Evolutionary conservation across 1,140 invertebrate genomes (phyloP), one percentile per base, ranked within the genome.

Genomic region (Lanistes nyassanus): DNA sequence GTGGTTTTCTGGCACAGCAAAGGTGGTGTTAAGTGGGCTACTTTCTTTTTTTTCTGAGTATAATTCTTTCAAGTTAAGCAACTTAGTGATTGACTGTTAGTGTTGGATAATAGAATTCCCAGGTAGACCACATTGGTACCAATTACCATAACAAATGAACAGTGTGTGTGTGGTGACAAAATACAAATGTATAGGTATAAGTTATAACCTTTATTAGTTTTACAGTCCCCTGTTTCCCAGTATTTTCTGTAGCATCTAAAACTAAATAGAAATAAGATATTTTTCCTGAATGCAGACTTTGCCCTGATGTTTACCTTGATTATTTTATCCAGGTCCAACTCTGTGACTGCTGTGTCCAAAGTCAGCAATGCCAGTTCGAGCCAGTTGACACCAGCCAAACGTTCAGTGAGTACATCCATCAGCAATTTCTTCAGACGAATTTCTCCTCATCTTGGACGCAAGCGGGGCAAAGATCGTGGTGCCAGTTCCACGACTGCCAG

Each of bases 381-480:
- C 29, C 76, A 75, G 36, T 74, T 84, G 23, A 78, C 83, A 6
- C 83, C 81, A 2, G 71, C 80, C 64, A 83, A 84, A 60, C 75
- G 72, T n/a, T 82, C 81, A 16, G 72, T 83, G 21, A 82, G 82
- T 69, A 79, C 79, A 23, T 84, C 83, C 75, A 82, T 85, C 26
- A 80, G 80, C 23, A 85, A 84, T 65, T 84, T 85, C 76, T 82
- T 85, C 51, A 76, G 80, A 55, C 78, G 79, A 29, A 76, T 85
- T 56, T 85, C 84, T 5, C 84, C 84, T 5, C 76, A 78, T 42
- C 72, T 82, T 31, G 66, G 76, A 29, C 68, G 82, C 26, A 83
- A 80, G 74, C 64, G 72, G 53, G 69, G 74, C 26, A 78, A 80
- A 26, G 79, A 79, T 36, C 68, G 76, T 60, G 51, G 60, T 23